Evolutionary conservation across 2,888 invertebrate genomes (phyloP), one percentile per base, ranked within the genome.

Genomic region (Agrotis exclamationis): DNA sequence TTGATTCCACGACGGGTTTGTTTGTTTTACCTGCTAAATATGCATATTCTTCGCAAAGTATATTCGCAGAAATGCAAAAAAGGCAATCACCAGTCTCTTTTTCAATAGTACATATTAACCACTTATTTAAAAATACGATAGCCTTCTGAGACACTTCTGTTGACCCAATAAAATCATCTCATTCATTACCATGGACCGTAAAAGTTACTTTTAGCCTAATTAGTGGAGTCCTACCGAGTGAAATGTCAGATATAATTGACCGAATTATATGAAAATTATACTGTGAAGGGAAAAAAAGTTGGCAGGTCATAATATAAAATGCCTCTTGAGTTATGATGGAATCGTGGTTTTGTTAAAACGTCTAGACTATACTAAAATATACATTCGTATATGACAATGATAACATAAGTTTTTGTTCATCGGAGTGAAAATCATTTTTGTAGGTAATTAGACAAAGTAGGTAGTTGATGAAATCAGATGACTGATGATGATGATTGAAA

Each of bases 211-310:
- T 87, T 83, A 75, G 60, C 66, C 83, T 88, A 88, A 88, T 90
- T 90, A 88, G 85, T 65, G 84, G 48, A 86, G 79, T 82, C 75
- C 56, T 71, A 83, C 74, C 16, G 69, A 85, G 78, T 85, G 71
- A 88, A 90, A 90, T 88, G 88, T 86, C 87, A 88, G 82, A 88
- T 80, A 76, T 88, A 89, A 89, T 89, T 87, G 82, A 84, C 76
- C 76, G 78, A 87, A 89, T 89, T 88, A 83, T 82, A 80, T 68
- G 80, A 84, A 84, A 87, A 84, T 82, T 82, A 80, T 72, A 74
- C 68, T 62, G 63, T 78, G 65, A 33, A 70, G 59, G 65, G 75
- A 77, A 83, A 82, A 82, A 81, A 84, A 76, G 74, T 85, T 80
- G 70, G 39, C 74, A 75, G 79, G 79, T 71, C 54, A 78, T 70